Evolutionary conservation across 2,113 vertebrate species (phyloP).

Genomic region (Coptodon bakossiorum): DNA sequence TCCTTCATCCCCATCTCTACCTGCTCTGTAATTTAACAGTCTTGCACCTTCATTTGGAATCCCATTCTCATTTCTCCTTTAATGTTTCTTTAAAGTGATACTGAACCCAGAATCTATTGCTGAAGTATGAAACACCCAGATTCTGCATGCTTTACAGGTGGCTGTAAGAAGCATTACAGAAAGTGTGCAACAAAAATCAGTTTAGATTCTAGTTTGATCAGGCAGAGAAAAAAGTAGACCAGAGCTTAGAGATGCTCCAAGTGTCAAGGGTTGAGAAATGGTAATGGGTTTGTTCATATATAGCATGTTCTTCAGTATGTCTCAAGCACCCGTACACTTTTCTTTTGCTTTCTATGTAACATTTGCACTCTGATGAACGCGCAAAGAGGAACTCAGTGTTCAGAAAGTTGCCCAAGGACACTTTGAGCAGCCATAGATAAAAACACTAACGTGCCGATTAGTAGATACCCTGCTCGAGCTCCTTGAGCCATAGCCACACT

Average conservation of each 20-base stretch:
- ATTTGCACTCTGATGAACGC: neutral
- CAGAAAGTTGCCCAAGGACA: neutral
- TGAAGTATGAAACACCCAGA: neutral
- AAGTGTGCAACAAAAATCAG: neutral
- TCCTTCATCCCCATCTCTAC: neutral
- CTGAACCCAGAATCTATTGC: neutral
- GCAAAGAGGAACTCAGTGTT: neutral
- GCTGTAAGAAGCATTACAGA: neutral
- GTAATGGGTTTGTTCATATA: neutral
- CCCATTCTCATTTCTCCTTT: neutral
- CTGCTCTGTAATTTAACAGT: neutral
- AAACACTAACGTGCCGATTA: neutral
- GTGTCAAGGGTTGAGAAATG: neutral
- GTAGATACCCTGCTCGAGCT: accelerated
- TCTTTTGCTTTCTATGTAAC: neutral
- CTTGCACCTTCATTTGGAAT: neutral
- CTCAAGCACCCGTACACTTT: neutral
- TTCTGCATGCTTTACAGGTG: neutral
- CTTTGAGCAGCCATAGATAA: neutral
- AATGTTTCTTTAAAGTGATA: neutral
- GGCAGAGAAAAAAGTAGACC: neutral
- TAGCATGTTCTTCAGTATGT: neutral
- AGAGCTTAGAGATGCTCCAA: neutral
- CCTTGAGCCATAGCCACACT: neutral
- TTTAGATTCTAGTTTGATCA: neutral